phyloP scores from a whole-genome alignment of 2,797 vertebrate genomes.

The Moxostoma hubbsi region DNA sequence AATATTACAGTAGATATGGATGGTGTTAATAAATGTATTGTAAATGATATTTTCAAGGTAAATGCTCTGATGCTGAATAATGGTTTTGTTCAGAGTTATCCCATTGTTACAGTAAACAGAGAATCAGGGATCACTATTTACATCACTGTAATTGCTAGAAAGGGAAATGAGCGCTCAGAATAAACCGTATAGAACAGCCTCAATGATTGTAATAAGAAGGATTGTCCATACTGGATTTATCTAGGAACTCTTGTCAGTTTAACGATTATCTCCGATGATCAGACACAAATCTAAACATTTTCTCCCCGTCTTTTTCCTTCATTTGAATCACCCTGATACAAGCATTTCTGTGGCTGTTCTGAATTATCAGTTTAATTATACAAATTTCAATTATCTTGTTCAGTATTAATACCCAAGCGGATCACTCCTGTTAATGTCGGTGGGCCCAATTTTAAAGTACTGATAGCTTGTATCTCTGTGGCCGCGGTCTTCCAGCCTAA shows the following conservation, averaged over 20 bases:
- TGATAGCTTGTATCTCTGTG: neutral
- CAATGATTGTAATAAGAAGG: no score
- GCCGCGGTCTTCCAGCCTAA: neutral
- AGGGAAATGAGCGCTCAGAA: no score
- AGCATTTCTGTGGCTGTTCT: no score
- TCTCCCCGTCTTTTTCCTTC: no score
- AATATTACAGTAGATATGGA: neutral
- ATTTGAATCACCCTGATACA: no score
- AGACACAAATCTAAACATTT: no score
- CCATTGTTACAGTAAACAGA: neutral
- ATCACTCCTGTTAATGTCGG: neutral
- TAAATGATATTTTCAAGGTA: constrained; percentile 1
- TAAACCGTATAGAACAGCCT: no score
- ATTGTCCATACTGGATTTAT: no score
- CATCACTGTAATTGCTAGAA: no score
- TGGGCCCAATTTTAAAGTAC: neutral
- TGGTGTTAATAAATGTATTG: constrained; percentile 10
- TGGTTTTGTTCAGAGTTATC: neutral
- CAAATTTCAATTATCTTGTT: constrained; percentile 5
- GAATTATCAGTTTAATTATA: neutral
- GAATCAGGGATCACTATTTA: neutral
- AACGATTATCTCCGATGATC: no score
- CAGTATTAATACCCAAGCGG: neutral
- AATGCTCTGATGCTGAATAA: neutral
- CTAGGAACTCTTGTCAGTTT: neutral